Conservation (phyloP, 2,113 vertebrate species). For the Oryzias celebensis region DNA sequence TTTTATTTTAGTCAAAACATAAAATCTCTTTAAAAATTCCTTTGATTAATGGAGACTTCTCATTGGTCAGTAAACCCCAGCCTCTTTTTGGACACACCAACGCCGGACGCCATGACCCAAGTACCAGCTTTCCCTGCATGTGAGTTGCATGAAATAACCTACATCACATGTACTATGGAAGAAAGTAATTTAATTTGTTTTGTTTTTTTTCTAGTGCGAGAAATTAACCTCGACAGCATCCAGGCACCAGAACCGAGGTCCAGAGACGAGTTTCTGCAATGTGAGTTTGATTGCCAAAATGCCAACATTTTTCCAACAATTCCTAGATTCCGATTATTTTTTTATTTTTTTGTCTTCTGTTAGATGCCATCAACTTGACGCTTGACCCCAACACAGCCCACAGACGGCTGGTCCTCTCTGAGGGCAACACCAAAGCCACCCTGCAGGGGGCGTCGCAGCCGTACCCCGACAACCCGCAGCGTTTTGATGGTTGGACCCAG, state of each 20-base stretch:
- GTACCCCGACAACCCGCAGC: constrained; percentile 52
- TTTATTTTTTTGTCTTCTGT: background rate
- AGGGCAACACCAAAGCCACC: constrained; percentile 70
- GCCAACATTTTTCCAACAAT: background rate
- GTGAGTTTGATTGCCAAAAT: constrained; percentile 60
- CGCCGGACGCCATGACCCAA: constrained; percentile 15
- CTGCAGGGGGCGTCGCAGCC: constrained; percentile 57
- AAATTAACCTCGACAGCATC: constrained; percentile 75
- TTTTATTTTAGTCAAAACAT: background rate
- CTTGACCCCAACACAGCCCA: constrained; percentile 76
- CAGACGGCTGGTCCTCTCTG: constrained; percentile 66
- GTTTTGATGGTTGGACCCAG: constrained; percentile 81
- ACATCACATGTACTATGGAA: background rate
- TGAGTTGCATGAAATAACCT: constrained; percentile 30
- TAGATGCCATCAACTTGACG: constrained; percentile 57
- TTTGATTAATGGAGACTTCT: background rate
- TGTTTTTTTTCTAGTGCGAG: constrained; percentile 65
- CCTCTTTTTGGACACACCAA: constrained; percentile 74
- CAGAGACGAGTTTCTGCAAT: constrained; percentile 78
- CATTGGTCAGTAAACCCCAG: constrained; percentile 67
- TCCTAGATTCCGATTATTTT: background rate
- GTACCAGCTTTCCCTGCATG: constrained; percentile 58
- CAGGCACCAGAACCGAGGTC: constrained; percentile 74
- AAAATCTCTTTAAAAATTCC: too few species aligned
- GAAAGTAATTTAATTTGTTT: background rate